Evolutionary conservation across 2,113 vertebrate species (phyloP).

Genomic region (Suncus etruscus): DNA sequence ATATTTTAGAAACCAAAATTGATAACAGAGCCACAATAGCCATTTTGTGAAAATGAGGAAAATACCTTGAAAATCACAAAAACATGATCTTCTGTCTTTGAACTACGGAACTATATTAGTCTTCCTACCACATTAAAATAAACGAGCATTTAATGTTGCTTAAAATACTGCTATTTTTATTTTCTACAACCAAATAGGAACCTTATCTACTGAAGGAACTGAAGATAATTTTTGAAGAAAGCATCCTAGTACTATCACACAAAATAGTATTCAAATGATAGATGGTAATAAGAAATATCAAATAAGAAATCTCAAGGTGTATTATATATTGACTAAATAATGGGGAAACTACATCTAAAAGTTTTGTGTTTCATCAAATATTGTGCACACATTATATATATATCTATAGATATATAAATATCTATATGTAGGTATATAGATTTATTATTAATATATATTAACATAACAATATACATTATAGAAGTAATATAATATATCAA

Average conservation of each 20-base stretch:
- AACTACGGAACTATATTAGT: not conserved
- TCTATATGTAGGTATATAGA: too few relatives aligned
- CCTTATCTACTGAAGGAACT: slow-evolving; percentile 17
- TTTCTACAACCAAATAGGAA: slow-evolving; percentile 8
- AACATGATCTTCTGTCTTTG: not conserved
- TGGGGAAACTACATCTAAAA: too few relatives aligned
- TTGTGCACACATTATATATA: too few relatives aligned
- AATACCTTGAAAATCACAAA: slow-evolving; percentile 2
- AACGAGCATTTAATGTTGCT: slow-evolving; percentile 17
- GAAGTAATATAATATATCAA: too few relatives aligned
- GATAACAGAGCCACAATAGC: not conserved
- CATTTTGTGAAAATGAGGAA: slow-evolving; percentile 21
- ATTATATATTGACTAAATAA: too few relatives aligned
- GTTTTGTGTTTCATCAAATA: too few relatives aligned
- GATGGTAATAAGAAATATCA: too few relatives aligned
- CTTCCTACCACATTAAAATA: slow-evolving; percentile 26
- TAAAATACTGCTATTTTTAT: slow-evolving; percentile 25
- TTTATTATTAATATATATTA: too few relatives aligned
- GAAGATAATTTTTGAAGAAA: slow-evolving; percentile 36
- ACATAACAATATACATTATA: too few relatives aligned
- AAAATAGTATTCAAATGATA: too few relatives aligned
- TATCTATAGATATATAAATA: too few relatives aligned
- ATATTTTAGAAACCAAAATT: not conserved
- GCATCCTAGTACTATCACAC: not conserved
- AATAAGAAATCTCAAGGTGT: too few relatives aligned